phyloP scores from a whole-genome alignment of 1,140 invertebrate species.

The Gonatopus flavifemur region DNA sequence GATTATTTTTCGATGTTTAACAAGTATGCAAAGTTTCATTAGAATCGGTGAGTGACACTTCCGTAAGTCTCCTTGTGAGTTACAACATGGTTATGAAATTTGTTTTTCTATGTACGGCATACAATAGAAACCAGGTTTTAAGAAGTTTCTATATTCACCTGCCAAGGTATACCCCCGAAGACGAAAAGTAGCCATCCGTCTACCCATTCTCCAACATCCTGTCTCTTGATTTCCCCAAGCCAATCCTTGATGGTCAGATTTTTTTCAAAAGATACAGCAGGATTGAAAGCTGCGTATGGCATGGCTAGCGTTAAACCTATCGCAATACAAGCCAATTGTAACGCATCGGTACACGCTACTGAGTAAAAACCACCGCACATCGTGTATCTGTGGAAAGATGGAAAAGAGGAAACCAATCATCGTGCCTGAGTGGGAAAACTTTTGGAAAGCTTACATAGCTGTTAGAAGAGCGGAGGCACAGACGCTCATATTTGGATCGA shows the following conservation, averaged over 20 bases:
- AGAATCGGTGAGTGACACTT: too few relatives aligned
- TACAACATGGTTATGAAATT: too few relatives aligned
- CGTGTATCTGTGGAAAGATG: conserved; percentile 62
- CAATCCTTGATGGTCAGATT: conserved; percentile 62
- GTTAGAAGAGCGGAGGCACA: conserved; percentile 45
- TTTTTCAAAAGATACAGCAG: conserved; percentile 59
- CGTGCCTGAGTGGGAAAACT: background rate
- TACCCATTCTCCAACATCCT: conserved; percentile 66
- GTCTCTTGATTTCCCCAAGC: conserved; percentile 64
- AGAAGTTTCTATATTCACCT: conserved; percentile 65
- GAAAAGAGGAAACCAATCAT: background rate
- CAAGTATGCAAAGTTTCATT: too few relatives aligned
- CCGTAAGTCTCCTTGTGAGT: too few relatives aligned
- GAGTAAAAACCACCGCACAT: conserved; percentile 79
- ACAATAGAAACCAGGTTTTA: too few relatives aligned
- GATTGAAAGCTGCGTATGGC: conserved; percentile 64
- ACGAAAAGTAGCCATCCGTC: conserved; percentile 73
- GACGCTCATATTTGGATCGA: conserved; percentile 48
- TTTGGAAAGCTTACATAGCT: conserved; percentile 40
- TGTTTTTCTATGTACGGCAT: too few relatives aligned
- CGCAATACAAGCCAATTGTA: conserved; percentile 79
- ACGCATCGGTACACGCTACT: conserved; percentile 79
- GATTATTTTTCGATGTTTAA: too few relatives aligned
- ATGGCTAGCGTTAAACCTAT: conserved; percentile 68
- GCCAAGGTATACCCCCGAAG: conserved; percentile 85